Conservation (phyloP, 1,140 invertebrate genomes). For the Carcinoscorpius rotundicauda region DNA sequence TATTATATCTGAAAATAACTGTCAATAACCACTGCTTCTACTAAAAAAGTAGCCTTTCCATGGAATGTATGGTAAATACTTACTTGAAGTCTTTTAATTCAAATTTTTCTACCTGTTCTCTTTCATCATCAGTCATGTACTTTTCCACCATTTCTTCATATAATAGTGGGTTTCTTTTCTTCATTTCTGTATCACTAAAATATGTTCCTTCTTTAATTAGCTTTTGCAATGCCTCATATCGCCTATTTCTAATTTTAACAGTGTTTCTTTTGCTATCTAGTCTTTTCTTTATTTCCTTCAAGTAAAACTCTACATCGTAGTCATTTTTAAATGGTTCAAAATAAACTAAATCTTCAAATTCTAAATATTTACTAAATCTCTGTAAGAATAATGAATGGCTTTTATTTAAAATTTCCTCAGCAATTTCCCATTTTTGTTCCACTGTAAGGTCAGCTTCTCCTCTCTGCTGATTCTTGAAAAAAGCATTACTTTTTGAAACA, state of each 20-base stretch:
- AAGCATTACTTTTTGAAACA: conserved; percentile 29
- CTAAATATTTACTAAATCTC: conserved; percentile 60
- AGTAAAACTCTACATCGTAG: conserved; percentile 47
- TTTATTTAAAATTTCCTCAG: conserved; percentile 46
- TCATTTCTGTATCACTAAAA: conserved; percentile 86
- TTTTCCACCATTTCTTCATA: conserved; percentile 79
- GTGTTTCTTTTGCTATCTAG: conserved; percentile 26
- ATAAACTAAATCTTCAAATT: conserved; percentile 48
- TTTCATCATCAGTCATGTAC: conserved; percentile 64
- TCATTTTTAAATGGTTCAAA: conserved; percentile 42
- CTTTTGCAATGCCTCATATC: conserved; percentile 66
- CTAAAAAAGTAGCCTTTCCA: too few relatives aligned
- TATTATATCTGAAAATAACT: too few relatives aligned
- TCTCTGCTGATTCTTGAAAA: conserved; percentile 64
- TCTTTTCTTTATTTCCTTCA: conserved; percentile 38
- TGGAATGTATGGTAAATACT: too few relatives aligned
- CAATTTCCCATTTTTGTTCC: conserved; percentile 55
- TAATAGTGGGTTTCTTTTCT: conserved; percentile 71
- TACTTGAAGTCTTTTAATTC: conserved; percentile 7
- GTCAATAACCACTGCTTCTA: too few relatives aligned
- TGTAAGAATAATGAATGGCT: conserved; percentile 54
- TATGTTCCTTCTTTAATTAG: conserved; percentile 57
- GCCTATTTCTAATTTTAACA: conserved; percentile 55
- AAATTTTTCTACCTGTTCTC: conserved; percentile 31
- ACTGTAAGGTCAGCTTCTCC: conserved; percentile 54